Conservation (phyloP, 2,888 invertebrate species). For the Drosophila incognita region DNA sequence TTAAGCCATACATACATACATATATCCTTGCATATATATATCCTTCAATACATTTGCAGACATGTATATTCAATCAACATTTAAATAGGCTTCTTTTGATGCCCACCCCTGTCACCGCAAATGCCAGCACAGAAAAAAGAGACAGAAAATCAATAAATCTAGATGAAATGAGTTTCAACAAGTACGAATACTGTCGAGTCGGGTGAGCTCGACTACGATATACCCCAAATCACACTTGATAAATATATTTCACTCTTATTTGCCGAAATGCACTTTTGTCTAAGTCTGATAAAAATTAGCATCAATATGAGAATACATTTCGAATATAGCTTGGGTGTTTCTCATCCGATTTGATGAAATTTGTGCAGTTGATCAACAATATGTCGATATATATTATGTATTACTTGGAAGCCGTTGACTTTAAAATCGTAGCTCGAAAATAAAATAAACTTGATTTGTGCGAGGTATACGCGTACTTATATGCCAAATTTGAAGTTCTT, state of each 20-base stretch:
- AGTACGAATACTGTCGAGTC: background rate
- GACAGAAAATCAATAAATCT: slow-evolving; percentile 75
- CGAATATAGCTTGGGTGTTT: background rate
- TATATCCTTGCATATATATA: background rate
- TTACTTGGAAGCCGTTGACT: background rate
- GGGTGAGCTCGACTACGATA: background rate
- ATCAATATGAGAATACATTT: background rate
- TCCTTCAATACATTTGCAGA: background rate
- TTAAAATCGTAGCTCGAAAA: background rate
- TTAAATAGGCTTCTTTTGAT: slow-evolving; percentile 43
- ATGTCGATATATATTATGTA: background rate
- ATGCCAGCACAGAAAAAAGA: slow-evolving; percentile 12
- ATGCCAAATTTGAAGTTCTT: background rate
- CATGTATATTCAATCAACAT: slow-evolving; percentile 34
- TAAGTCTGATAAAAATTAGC: background rate
- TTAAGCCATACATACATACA: background rate
- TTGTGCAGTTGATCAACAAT: background rate
- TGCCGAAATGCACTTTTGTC: background rate
- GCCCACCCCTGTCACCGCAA: slow-evolving; percentile 8
- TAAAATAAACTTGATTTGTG: background rate
- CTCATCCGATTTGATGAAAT: background rate
- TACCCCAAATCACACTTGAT: background rate
- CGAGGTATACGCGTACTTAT: background rate
- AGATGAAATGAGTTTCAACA: slow-evolving; percentile 68
- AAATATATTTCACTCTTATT: background rate